These are phyloP conservation scores for Coracias cyanogaster DNA, from an alignment of 2,797 vertebrate species.

Conservation along the genomic window DNA sequence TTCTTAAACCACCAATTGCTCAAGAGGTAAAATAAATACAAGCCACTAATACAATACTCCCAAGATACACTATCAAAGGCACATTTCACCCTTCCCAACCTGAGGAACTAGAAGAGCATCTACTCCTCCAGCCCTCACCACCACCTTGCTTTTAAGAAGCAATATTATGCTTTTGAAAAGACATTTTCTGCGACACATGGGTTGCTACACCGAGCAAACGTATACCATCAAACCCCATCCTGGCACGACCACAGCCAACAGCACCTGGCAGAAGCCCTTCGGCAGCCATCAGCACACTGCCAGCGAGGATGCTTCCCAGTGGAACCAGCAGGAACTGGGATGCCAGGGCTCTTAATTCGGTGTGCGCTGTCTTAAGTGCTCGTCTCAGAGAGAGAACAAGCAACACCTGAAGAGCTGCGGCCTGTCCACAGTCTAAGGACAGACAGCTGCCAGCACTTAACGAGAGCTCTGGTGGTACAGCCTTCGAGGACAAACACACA, in stretches of 20 bases:
- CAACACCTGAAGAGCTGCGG: neutral
- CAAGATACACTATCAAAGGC: neutral
- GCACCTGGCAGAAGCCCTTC: neutral
- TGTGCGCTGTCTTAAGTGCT: neutral
- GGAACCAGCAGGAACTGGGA: neutral
- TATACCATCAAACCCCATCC: neutral
- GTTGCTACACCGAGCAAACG: accelerated
- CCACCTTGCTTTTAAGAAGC: neutral
- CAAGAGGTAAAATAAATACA: neutral
- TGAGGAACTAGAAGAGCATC: neutral
- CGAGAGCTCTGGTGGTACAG: neutral
- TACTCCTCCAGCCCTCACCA: neutral
- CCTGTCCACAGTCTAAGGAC: neutral
- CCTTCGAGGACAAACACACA: neutral
- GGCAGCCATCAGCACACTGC: neutral
- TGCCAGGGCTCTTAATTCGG: neutral
- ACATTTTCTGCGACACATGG: neutral
- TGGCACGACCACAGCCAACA: neutral
- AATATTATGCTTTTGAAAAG: neutral
- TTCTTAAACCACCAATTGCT: neutral
- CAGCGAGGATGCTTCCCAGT: neutral
- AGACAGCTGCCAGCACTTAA: constrained; percentile 17
- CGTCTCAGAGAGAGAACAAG: neutral
- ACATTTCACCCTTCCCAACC: neutral
- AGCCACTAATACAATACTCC: neutral